Conservation (phyloP, 2,113 vertebrate species). For the Morone chrysops region DNA sequence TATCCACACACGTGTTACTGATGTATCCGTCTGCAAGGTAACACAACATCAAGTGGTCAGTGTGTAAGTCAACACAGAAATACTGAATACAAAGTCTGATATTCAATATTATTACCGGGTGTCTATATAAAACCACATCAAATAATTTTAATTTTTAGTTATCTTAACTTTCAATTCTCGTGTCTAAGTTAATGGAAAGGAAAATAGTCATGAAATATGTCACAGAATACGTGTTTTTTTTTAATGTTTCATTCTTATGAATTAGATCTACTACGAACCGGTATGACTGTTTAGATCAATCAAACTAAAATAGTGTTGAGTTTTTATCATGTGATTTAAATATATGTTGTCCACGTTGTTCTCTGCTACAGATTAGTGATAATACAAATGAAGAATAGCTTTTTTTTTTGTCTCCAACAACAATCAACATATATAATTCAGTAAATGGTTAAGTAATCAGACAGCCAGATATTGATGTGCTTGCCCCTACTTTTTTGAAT, state of each 20-base stretch:
- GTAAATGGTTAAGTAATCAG: not conserved
- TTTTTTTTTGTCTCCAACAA: not conserved
- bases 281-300: no score
- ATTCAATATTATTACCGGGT: not conserved
- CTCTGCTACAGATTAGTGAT: not conserved
- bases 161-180: not conserved
- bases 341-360: not conserved
- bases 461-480: no score
- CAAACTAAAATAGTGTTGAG: not conserved
- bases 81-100: not conserved
- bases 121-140: not conserved
- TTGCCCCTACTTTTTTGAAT: no score
- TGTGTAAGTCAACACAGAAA: not conserved
- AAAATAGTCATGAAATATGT: no score
- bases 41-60: not conserved
- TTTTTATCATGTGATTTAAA: not conserved
- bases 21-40: slow-evolving; percentile 82
- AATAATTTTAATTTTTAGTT: not conserved
- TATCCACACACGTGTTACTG: slow-evolving; percentile 82
- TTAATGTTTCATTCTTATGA: no score
- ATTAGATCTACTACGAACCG: no score
- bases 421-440: not conserved
- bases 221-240: no score
- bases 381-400: not conserved
- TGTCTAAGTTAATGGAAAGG: no score